A percentile compares a stretch with the other conserved stretches of the same genome.
These are phyloP conservation scores for Ciconia stormi DNA, from an alignment of 2,113 vertebrate species.

Conservation along the genomic window DNA sequence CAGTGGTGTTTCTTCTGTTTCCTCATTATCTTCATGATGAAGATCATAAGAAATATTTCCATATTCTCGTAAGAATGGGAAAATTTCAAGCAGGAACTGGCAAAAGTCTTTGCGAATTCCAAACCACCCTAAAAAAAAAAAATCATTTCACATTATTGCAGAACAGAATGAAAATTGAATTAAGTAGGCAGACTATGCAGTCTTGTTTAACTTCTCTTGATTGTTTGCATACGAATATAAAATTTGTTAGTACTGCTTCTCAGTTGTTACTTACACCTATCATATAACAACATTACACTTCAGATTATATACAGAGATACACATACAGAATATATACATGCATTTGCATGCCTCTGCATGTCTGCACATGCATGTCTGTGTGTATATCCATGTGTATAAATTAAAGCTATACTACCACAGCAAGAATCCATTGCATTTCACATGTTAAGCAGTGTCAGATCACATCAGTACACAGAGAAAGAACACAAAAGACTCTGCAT, in stretches of 20 bases:
- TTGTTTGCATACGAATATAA: not conserved
- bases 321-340: not conserved
- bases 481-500: not conserved
- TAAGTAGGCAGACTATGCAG: not conserved
- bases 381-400: not conserved
- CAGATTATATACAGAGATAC: not conserved
- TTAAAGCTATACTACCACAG: not conserved
- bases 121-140: constrained; percentile 89
- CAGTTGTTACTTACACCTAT: fast-evolving
- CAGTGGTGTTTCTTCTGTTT: constrained; percentile 85
- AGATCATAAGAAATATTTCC: constrained; percentile 97
- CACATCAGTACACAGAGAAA: not conserved
- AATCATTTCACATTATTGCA: not conserved
- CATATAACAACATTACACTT: not conserved
- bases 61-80: constrained; percentile 94
- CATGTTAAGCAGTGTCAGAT: not conserved
- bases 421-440: not conserved
- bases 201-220: not conserved
- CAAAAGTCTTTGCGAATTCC: constrained; percentile 98
- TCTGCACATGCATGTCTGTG: not conserved
- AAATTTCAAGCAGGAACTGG: constrained; percentile 96
- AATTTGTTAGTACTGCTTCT: not conserved
- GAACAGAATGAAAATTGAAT: not conserved
- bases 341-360: not conserved
- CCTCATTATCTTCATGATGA: constrained; percentile 91